Base-by-base conservation (phyloP, 1,140 invertebrate species). In the Ceratoteleas bidentatus region DNA sequence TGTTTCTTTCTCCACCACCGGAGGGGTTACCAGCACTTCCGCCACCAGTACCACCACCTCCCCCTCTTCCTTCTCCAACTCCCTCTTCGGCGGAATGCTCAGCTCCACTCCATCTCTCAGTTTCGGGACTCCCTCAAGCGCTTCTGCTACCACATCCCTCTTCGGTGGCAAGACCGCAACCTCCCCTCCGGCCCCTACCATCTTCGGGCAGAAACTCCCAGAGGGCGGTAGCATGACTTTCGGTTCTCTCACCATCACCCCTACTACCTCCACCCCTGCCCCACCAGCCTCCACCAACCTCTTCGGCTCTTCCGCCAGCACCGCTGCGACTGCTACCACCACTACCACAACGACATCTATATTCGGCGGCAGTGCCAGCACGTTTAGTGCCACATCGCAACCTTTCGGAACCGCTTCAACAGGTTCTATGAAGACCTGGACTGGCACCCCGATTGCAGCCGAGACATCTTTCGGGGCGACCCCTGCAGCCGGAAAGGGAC, bases 101-200 rank as follows among this genome's bases (percentile, higher is more conserved):
- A 73, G 80, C 24, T 13, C 69, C 3, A 61, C 86, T 1, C 58
- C 73, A 34, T 6, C 82, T 2, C 15, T 76, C 13, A 78, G 45
- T 49, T 86, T 85, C 76, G 13, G 24, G 47, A 33, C 50, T 13
- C 34, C 33, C 0, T 11, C 75, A 6, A 43, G 49, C 5, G 62
- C 43, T 45, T 10, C 43, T 10, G 7, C 43, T 10, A 13, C 43
- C 3, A 4, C 43, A 13, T 45, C 43, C 10, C 7, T 45, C 3
- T 45, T 45, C n/a, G 43, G 43, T 45, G 43, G 43, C 8, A 45
- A 45, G n/a, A 9, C 43, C 10, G 9, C 34, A 36, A 45, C 43
- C 10, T 3, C 43, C 3, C 7, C 43, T 3, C 43, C 43, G 3
- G 10, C 43, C 9, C 7, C 43, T 4, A 45, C 8, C n/a, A 6